Base-by-base conservation (phyloP, 2,888 invertebrate genomes). In the Limnephilus rhombicus region DNA sequence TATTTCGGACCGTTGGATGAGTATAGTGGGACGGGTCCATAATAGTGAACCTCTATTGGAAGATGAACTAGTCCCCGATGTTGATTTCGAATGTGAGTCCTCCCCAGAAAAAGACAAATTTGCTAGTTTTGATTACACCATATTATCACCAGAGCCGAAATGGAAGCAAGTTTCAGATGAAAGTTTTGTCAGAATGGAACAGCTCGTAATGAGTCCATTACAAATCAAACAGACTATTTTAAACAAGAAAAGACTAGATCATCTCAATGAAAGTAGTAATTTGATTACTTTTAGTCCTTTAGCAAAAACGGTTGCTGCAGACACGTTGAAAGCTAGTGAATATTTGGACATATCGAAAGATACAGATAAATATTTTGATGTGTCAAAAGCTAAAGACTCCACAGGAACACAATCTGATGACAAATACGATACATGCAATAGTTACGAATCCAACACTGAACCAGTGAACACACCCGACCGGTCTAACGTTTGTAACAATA, bases 181-280 rank as follows among this genome's bases (percentile, higher is more conserved):
- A 34, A 94, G 94, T 90, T 94, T 94, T 89, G 49, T 93, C 5
- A 89, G 86, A 89, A 93, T 92, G 91, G 94, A 94, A 86, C 83
- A 90, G 29, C 86, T 93, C 18, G 91, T 94, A 15, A 90, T 81
- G 91, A 91, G 91, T 89, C 90, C 91, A 45, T 18, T 91, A 29
- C 37, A 80, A 49, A 37, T 24, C 29, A 68, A 31, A 31, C 53
- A 68, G 11, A 2, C 18, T 31, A 2, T 37, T 29, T 29, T 37
- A 31, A 80, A 85, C 11, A 45, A 87, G 18, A 89, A 93, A 80
- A 53, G n/a, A 45, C 89, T 90, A 41, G 49, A 91, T 11, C 18
- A 24, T 29, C 31, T 81, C 29, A 80, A 91, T 87, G 86, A 81
- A 34, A 80, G 87, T 24, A 68, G 68, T 68, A 88, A 90, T 45